A percentile compares a stretch with the other conserved stretches of the same genome.
Evolutionary conservation across 1,140 invertebrate genomes (phyloP).

Genomic region (Ladona fulva): DNA sequence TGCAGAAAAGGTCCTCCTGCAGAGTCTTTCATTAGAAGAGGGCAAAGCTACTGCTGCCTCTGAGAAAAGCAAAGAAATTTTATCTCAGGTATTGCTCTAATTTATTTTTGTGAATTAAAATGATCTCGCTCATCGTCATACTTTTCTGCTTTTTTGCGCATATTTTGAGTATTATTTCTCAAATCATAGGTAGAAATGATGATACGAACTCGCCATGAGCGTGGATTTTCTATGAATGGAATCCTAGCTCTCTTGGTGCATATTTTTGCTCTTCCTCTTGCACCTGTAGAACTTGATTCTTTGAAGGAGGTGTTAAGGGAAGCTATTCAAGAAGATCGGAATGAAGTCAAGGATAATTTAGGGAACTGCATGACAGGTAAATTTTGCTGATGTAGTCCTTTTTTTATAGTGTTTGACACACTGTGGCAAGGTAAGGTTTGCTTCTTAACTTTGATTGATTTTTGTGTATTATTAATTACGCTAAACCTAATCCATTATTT

Average conservation of each 20-base stretch:
- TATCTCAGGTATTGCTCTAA: not conserved
- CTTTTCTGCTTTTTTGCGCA: too few species aligned
- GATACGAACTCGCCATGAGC: constrained; percentile 44
- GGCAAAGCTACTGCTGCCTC: not conserved
- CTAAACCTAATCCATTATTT: too few species aligned
- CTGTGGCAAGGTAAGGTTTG: too few species aligned
- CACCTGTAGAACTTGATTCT: not conserved
- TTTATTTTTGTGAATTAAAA: not conserved
- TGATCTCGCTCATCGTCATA: not conserved
- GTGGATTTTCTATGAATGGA: constrained; percentile 46
- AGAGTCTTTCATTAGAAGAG: not conserved
- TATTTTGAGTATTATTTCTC: too few species aligned
- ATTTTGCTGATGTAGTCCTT: not conserved
- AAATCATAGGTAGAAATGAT: constrained; percentile 26
- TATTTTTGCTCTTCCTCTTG: constrained; percentile 44
- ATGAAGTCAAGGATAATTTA: not conserved
- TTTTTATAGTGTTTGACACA: too few species aligned
- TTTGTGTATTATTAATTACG: too few species aligned
- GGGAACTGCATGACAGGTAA: not conserved
- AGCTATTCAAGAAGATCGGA: not conserved
- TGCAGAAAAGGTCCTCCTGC: not conserved
- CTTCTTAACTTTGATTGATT: too few species aligned
- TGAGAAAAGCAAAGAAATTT: not conserved
- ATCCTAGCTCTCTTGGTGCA: constrained; percentile 49
- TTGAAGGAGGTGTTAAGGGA: not conserved